phyloP scores from a whole-genome alignment of 92 coral and sea anemone genomes.

The Plumapathes pennacea region DNA sequence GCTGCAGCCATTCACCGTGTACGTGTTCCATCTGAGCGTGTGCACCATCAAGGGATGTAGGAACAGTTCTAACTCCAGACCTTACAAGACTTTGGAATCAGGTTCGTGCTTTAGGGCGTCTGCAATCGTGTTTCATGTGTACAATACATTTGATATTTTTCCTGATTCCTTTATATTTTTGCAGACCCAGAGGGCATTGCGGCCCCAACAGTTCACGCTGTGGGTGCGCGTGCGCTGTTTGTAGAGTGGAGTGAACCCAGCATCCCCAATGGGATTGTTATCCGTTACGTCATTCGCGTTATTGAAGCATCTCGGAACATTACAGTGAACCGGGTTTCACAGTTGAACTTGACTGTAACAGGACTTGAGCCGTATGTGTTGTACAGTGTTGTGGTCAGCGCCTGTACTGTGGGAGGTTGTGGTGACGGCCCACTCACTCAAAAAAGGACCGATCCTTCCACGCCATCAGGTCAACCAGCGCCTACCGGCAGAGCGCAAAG shows the following conservation, averaged over 20 bases:
- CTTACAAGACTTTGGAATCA: constrained; percentile 74
- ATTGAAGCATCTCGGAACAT: constrained; percentile 57
- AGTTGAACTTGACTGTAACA: constrained; percentile 48
- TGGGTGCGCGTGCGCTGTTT: constrained; percentile 65
- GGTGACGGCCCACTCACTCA: constrained; percentile 70
- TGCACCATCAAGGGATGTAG: constrained; percentile 87
- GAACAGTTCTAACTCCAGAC: constrained; percentile 63
- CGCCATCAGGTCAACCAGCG: constrained; percentile 86
- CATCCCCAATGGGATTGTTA: constrained; percentile 68
- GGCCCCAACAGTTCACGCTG: constrained; percentile 58
- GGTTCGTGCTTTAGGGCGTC: too few species aligned
- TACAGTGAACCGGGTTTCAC: constrained; percentile 53
- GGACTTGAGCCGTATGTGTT: constrained; percentile 71
- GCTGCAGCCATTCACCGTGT: constrained; percentile 80
- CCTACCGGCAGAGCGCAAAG: constrained; percentile 69
- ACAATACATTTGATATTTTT: too few species aligned
- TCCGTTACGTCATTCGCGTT: constrained; percentile 73
- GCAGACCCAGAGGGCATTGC: constrained; percentile 87
- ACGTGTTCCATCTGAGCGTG: constrained; percentile 75
- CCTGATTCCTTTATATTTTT: not conserved
- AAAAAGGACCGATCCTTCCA: constrained; percentile 74
- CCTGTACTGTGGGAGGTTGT: constrained; percentile 86
- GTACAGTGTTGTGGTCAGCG: constrained; percentile 79
- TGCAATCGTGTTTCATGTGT: too few species aligned
- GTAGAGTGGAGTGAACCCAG: constrained; percentile 74